Evolutionary conservation across 2,888 invertebrate genomes (phyloP).

Genomic region (Drosophila tripunctata): DNA sequence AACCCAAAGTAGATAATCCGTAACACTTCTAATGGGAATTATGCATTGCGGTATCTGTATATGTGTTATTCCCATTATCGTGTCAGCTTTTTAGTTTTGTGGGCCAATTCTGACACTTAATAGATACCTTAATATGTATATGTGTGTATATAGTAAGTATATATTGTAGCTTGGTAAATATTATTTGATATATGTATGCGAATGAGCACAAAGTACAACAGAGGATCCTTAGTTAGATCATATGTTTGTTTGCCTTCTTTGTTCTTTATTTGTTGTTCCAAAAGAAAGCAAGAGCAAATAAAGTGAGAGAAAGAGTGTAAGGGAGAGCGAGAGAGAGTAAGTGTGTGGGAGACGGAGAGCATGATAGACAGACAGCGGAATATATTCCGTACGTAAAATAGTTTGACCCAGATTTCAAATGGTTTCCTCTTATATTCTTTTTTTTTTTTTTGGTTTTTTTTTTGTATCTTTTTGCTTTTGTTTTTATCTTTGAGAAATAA

Average conservation of each 20-base stretch:
- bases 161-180: conserved; percentile 5
- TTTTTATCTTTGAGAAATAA: conserved; percentile 39
- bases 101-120: conserved; percentile 49
- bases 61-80: conserved; percentile 17
- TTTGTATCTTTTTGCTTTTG: conserved; percentile 11
- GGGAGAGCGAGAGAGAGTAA: not conserved
- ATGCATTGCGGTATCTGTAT: not conserved
- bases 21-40: conserved; percentile 3
- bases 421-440: conserved; percentile 52
- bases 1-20: not conserved
- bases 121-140: conserved; percentile 18
- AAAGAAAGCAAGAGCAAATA: conserved; percentile 22
- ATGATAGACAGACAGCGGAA: conserved; percentile 20
- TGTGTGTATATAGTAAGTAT: not conserved
- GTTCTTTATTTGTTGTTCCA: conserved; percentile 6
- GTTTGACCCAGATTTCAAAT: conserved; percentile 75
- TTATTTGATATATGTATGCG: conserved; percentile 12
- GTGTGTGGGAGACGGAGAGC: not conserved
- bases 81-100: conserved; percentile 42
- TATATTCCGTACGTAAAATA: conserved; percentile 63
- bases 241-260: conserved; percentile 20
- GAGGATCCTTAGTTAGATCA: conserved; percentile 45
- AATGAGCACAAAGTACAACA: conserved; percentile 33
- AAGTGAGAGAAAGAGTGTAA: not conserved
- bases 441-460: conserved; percentile 20